Evolutionary conservation across 2,797 vertebrate species (phyloP), one percentile per base, ranked within the genome.

Genomic region (Hirundo rustica): DNA sequence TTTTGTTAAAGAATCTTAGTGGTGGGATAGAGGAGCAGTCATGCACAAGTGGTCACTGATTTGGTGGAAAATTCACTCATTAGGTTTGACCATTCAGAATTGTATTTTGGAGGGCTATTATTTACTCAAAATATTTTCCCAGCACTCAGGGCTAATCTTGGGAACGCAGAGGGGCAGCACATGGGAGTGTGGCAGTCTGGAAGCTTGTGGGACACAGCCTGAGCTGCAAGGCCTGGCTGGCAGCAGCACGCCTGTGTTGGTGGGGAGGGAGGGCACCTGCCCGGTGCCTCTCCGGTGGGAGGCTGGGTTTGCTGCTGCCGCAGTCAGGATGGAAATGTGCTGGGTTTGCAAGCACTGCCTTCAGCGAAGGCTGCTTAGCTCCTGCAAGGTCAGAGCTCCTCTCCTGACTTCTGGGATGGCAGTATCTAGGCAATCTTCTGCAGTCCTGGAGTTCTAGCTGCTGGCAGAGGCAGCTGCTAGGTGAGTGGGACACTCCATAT

Each of bases 391-490:
- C 77, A 83, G 57, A 74, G 74, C 74, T 92, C 70, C 70, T 81
- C 38, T 75, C 36, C 42, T 74, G 58, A 22, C 47, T 57, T 71
- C 72, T 78, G 74, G 38, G 47, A 34, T 42, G 60, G 42, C 72
- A 53, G 19, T 5, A 15, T 83, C 26, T 42, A 47, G 55, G 42
- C 71, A 76, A 2, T 55, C 72, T 44, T 58, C 67, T 91, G 85
- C 57, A 74, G 2, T 66, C 72, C 40, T 89, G 85, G 68, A 74
- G 68, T 89, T 89, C 16, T 60, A 62, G 55, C 68, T 83, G 54
- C 79, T 64, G 79, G 75, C 93, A 71, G 45, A 73, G 87, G 89
- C n/a, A 60, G 72, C 85, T 83, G 50, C 20, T 19, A 30, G 75
- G 20, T 44, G 87, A 79, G 51, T 15, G 0, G 15, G 57, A 55